Evolutionary conservation across 1,140 invertebrate species (phyloP), one percentile per base, ranked within the genome.

Genomic region (Gonioctena quinquepunctata): DNA sequence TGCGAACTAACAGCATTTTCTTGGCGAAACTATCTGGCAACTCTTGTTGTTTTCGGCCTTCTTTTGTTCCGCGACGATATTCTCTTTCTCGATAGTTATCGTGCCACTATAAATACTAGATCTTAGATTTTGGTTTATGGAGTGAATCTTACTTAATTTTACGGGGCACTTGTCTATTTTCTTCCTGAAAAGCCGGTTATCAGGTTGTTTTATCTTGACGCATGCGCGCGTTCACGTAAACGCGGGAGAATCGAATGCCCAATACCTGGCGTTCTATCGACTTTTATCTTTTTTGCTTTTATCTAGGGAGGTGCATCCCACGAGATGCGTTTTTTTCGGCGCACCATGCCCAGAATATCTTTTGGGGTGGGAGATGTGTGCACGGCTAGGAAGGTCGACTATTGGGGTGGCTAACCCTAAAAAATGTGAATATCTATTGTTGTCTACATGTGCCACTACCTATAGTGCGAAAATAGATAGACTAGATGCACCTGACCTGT

Each of bases 101-200:
- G 6, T 6, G 33, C 6, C 33, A n/a, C 33, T 42, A 7, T 42
- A n/a, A 42, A 7, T n/a, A 42, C n/a, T n/a, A n/a, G n/a, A n/a
- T n/a, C n/a, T n/a, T n/a, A n/a, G n/a, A n/a, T n/a, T n/a, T n/a
- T n/a, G n/a, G n/a, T n/a, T n/a, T 42, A n/a, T 42, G 6, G 33
- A 42, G 6, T 42, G n/a, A 42, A 7, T n/a, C 6, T 7, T 42
- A n/a, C 6, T 42, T 7, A 42, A 54, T 42, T 62, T 62, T 8
- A 25, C 6, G 16, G 7, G 33, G 8, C 21, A 48, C 60, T 62
- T 42, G 26, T 62, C 60, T n/a, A 42, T 62, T 62, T 48, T 59
- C 56, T 59, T 26, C 19, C 28, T 49, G 16, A 54, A 54, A 66
- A 52, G 63, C 63, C 63, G 63, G 63, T 66, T 27, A 54, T 49